Conservation (phyloP, 2,888 invertebrate genomes). For the Cerceris rybyensis region DNA sequence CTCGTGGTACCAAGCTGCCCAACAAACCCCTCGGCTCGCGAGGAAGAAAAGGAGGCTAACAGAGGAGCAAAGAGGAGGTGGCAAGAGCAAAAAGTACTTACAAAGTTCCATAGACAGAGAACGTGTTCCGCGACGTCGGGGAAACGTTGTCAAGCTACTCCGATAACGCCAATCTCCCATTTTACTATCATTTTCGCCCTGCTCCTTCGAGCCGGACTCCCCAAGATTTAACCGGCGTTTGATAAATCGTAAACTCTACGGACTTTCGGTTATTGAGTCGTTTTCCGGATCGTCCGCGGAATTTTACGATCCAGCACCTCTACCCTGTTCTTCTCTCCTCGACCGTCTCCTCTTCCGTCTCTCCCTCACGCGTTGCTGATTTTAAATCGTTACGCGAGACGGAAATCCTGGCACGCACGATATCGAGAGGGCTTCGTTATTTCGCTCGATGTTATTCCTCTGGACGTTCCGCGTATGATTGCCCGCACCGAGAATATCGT, state of each 20-base stretch:
- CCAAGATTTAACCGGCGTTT: slow-evolving; percentile 11
- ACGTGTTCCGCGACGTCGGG: slow-evolving; percentile 57
- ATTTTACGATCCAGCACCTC: too few relatives aligned
- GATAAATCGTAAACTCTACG: slow-evolving; percentile 24
- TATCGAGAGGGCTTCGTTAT: too few relatives aligned
- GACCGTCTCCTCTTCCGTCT: too few relatives aligned
- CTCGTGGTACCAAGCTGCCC: background rate
- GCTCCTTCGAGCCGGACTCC: background rate
- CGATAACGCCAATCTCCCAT: slow-evolving; percentile 58
- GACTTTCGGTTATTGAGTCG: too few relatives aligned
- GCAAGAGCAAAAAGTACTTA: slow-evolving; percentile 63
- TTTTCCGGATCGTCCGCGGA: too few relatives aligned
- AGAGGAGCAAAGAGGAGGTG: slow-evolving; percentile 23
- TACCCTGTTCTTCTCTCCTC: too few relatives aligned
- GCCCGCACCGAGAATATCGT: too few relatives aligned
- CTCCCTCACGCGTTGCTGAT: too few relatives aligned
- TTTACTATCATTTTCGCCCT: background rate
- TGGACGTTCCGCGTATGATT: too few relatives aligned
- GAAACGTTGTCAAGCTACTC: slow-evolving; percentile 27
- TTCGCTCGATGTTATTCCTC: too few relatives aligned
- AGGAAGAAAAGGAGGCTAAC: slow-evolving; percentile 17
- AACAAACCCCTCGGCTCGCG: background rate
- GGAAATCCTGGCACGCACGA: too few relatives aligned
- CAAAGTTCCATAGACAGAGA: slow-evolving; percentile 54
- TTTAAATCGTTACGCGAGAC: too few relatives aligned